phyloP scores from a whole-genome alignment of 2,888 invertebrate species.

The Lepidonotus clava region DNA sequence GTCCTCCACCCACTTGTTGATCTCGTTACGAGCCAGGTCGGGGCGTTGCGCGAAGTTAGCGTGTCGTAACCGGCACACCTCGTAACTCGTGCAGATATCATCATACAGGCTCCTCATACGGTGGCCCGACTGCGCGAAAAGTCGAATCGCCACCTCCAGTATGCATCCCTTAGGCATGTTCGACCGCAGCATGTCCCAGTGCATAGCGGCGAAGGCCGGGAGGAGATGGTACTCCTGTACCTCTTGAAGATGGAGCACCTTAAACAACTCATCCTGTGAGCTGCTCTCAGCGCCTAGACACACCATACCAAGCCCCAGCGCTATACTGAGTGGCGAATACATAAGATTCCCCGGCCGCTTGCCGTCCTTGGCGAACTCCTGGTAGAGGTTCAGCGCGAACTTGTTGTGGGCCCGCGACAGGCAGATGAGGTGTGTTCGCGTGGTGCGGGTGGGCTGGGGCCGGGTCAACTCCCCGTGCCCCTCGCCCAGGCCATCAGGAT shows the following conservation, averaged over 20 bases:
- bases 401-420: conserved; percentile 67
- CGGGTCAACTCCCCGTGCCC: conserved; percentile 48
- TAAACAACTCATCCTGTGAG: conserved; percentile 64
- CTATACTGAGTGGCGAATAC: conserved; percentile 63
- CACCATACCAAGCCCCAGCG: conserved; percentile 65
- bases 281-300: conserved; percentile 63
- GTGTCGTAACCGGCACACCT: conserved; percentile 63
- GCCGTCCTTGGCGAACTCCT: conserved; percentile 66
- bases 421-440: conserved; percentile 65
- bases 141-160: conserved; percentile 63
- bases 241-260: conserved; percentile 63
- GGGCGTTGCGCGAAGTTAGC: conserved; percentile 59
- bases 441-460: conserved; percentile 59
- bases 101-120: conserved; percentile 62
- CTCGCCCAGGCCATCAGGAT: conserved; percentile 16
- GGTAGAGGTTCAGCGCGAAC: conserved; percentile 65
- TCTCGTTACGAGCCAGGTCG: conserved; percentile 66
- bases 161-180: conserved; percentile 64
- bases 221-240: conserved; percentile 64
- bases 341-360: conserved; percentile 66
- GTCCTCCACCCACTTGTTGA: conserved; percentile 67
- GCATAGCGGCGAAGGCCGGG: conserved; percentile 66
- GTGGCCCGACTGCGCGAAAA: conserved; percentile 63
- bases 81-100: conserved; percentile 61
- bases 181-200: conserved; percentile 66